Base-by-base conservation (phyloP, 37 sponge, comb jelly and placozoan genomes). In the Oopsacas minuta region DNA sequence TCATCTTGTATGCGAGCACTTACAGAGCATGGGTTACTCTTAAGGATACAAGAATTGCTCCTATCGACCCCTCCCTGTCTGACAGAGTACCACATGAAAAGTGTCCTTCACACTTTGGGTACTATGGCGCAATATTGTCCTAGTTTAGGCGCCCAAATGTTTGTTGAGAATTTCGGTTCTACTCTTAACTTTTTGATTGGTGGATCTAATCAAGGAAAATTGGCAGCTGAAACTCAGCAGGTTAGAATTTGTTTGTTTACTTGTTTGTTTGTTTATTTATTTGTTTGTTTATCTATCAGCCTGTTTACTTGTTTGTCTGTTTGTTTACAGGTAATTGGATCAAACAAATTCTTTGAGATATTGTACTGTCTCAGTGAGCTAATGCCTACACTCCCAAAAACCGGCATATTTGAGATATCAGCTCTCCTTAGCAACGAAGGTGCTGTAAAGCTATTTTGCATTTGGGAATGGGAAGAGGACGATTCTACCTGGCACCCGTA, bases 401-500 rank as follows among this genome's bases (percentile, higher is more conserved):
- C 28, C 28, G 75, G 75, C 7, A 61, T 61, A 10, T 61, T 61
- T 34, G 75, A 10, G 28, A 61, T 61, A 10, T 61, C 75, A 61
- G 7, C 75, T n/a, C 20, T 61, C 28, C 28, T 61, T 10, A 25
- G 28, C 75, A 61, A n/a, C 75, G 75, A 61, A 5, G 28, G 28
- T 25, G 75, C 75, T 3, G 5, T 61, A n/a, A 61, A 61, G 30
- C 17, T 61, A n/a, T 25, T 25, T 12, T 61, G 52, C 36, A 38
- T 84, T 30, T 87, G 86, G 49, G 52, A 37, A 35, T 12, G 52
- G 86, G 81, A 23, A 36, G 82, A 84, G 12, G 39, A 85, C 83
- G 85, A 84, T 0, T 37, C 53, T 1, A 37, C 37, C 1, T 94
- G 94, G 94, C 46, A 49, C 38, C 86, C 87, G 0, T 94, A 94